Evolutionary conservation across 2,113 vertebrate genomes (phyloP).

Genomic region (Cyanoramphus novaezelandiae): DNA sequence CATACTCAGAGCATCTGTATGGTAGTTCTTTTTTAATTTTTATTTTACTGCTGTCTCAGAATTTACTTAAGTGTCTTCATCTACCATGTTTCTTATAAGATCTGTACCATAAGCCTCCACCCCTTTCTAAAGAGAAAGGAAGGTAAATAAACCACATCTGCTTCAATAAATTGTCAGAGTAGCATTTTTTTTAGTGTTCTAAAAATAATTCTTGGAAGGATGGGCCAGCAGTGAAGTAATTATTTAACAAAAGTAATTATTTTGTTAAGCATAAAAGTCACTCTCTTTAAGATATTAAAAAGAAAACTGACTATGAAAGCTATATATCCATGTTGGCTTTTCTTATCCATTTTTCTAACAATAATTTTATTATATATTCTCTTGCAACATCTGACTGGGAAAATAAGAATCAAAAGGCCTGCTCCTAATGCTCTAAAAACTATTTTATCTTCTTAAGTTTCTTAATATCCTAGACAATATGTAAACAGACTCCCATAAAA

Average conservation of each 20-base stretch:
- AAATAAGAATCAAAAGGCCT: slow-evolving; percentile 23
- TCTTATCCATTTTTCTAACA: not conserved
- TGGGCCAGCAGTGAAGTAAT: not conserved
- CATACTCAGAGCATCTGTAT: not conserved
- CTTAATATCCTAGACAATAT: not conserved
- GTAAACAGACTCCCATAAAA: not conserved
- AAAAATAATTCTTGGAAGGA: not conserved
- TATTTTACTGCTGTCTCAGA: not conserved
- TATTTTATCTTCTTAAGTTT: not conserved
- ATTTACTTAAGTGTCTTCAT: not conserved
- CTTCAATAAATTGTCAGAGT: not conserved
- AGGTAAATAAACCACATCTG: not conserved
- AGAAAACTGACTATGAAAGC: not conserved
- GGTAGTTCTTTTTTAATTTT: not conserved
- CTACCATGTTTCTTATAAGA: not conserved
- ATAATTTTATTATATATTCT: not conserved
- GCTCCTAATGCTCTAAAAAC: not conserved
- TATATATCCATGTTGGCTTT: not conserved
- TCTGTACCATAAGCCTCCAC: not conserved
- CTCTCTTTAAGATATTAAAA: not conserved
- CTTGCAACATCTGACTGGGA: not conserved
- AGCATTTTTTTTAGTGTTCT: not conserved
- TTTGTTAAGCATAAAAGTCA: not conserved
- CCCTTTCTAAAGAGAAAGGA: not conserved
- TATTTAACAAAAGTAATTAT: not conserved